Evolutionary conservation across 1,140 invertebrate species (phyloP).

Genomic region (Camponotus pennsylvanicus): DNA sequence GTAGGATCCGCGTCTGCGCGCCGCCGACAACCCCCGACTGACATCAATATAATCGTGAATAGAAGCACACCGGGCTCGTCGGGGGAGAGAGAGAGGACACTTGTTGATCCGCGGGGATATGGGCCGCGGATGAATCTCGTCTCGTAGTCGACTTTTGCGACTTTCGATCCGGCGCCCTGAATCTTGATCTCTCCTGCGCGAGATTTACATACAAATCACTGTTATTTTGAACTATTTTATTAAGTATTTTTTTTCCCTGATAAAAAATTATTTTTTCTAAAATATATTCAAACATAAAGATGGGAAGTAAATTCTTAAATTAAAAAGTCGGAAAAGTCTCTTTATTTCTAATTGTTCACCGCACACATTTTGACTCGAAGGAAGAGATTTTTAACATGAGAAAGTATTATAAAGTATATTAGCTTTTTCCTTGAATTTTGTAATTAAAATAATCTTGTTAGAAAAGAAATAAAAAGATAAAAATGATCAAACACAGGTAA

Average conservation of each 20-base stretch:
- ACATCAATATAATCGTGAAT: constrained; percentile 77
- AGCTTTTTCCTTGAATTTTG: background rate
- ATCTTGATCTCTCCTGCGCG: constrained; percentile 13
- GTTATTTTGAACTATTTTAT: background rate
- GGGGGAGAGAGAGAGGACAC: constrained; percentile 64
- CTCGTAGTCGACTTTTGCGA: constrained; percentile 26
- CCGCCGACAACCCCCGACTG: constrained; percentile 66
- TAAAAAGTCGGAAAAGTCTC: background rate
- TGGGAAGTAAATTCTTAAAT: background rate
- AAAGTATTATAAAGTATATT: background rate
- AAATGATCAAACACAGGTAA: background rate
- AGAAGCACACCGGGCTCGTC: constrained; percentile 9
- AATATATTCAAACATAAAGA: too few species aligned
- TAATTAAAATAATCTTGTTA: constrained; percentile 11
- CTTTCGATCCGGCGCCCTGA: constrained; percentile 11
- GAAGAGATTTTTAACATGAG: background rate
- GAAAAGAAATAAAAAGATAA: background rate
- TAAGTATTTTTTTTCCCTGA: background rate
- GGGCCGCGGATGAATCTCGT: background rate
- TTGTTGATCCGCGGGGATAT: constrained; percentile 72
- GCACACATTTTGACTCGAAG: background rate
- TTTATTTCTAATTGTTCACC: background rate
- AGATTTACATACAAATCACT: background rate
- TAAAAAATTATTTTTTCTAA: too few species aligned
- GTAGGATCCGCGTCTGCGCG: constrained; percentile 75